phyloP scores from a whole-genome alignment of 2,797 vertebrate genomes.

The Anas bahamensis region DNA sequence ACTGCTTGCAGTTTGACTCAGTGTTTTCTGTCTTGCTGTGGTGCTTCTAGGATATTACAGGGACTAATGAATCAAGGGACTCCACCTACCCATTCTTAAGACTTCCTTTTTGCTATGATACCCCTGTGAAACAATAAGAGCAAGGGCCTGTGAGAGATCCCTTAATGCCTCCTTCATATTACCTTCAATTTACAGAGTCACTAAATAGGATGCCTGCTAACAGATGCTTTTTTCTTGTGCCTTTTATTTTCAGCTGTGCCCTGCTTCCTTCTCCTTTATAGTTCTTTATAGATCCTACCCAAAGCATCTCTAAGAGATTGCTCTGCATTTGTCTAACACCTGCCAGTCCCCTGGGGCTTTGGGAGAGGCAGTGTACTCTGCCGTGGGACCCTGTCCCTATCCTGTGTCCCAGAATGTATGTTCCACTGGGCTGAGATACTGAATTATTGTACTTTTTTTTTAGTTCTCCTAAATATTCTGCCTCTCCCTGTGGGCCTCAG shows the following conservation, averaged over 20 bases:
- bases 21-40: not conserved
- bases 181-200: not conserved
- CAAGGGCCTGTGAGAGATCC: not conserved
- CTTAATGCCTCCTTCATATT: not conserved
- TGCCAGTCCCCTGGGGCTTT: not conserved
- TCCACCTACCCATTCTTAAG: not conserved
- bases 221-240: not conserved
- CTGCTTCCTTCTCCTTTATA: not conserved
- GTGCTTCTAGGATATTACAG: slow-evolving; percentile 9
- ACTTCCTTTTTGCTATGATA: not conserved
- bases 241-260: not conserved
- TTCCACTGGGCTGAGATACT: not conserved
- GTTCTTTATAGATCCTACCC: not conserved
- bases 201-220: not conserved
- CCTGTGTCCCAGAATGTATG: not conserved
- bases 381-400: not conserved
- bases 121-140: not conserved
- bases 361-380: not conserved
- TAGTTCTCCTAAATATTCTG: not conserved
- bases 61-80: not conserved
- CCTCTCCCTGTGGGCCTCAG: not conserved
- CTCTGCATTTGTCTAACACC: not conserved
- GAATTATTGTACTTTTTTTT: not conserved
- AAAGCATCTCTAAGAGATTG: not conserved
- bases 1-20: not conserved